These are phyloP conservation scores for Esox masquinongy DNA, from an alignment of 2,797 vertebrate genomes.

Conservation along the genomic window DNA sequence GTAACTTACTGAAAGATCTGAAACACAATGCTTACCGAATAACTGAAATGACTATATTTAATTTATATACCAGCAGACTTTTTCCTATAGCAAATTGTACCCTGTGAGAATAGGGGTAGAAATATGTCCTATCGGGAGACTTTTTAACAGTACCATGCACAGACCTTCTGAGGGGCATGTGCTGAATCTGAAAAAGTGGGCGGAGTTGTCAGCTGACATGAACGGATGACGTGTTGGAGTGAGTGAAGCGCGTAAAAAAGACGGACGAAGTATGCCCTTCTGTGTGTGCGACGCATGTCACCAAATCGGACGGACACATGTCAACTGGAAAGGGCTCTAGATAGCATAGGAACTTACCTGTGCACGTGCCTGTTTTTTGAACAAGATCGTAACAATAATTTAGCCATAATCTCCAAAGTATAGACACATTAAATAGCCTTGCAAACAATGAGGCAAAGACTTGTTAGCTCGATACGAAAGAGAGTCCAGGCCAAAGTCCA, in stretches of 20 bases:
- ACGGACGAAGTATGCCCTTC: too few species aligned
- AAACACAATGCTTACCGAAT: not conserved
- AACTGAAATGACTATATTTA: not conserved
- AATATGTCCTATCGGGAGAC: not conserved
- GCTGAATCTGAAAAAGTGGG: too few species aligned
- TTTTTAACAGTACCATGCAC: too few species aligned
- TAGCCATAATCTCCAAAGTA: not conserved
- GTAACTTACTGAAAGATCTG: not conserved
- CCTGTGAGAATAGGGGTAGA: not conserved
- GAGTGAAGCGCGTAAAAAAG: too few species aligned
- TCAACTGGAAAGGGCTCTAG: too few species aligned
- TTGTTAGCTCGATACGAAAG: not conserved
- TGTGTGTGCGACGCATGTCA: too few species aligned
- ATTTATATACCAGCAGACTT: not conserved
- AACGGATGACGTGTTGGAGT: too few species aligned
- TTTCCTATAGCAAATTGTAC: not conserved
- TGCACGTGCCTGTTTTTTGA: too few species aligned
- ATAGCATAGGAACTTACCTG: too few species aligned
- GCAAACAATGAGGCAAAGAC: not conserved
- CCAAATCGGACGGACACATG: too few species aligned
- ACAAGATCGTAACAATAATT: not conserved
- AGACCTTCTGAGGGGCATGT: too few species aligned
- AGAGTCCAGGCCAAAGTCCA: not conserved
- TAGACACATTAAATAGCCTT: not conserved
- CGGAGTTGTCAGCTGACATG: too few species aligned